phyloP scores from a whole-genome alignment of 2,113 vertebrate genomes.

The Syngnathus floridae region DNA sequence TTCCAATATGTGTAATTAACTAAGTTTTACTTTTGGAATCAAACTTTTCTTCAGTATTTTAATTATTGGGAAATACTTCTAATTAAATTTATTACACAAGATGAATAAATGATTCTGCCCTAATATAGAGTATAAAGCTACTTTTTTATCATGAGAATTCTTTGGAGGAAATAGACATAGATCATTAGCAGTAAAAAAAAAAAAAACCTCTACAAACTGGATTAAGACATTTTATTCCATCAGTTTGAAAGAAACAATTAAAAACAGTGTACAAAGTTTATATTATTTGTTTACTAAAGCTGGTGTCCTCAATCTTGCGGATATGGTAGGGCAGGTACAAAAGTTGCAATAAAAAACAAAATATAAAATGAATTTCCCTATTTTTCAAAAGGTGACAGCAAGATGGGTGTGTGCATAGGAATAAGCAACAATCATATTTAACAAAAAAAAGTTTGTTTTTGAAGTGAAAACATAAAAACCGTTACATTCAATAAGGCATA shows the following conservation, averaged over 20 bases:
- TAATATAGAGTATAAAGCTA: neutral
- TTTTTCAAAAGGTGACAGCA: slow-evolving; percentile 62
- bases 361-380: slow-evolving; percentile 68
- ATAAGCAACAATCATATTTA: slow-evolving; percentile 59
- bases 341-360: slow-evolving; percentile 52
- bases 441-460: slow-evolving; percentile 25
- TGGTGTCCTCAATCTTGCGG: slow-evolving; percentile 66
- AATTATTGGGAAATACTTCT: neutral
- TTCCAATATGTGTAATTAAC: too few relatives aligned
- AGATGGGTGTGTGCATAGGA: slow-evolving; percentile 63
- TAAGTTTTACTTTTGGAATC: neutral
- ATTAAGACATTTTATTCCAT: slow-evolving; percentile 74
- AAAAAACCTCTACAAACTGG: neutral
- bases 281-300: slow-evolving; percentile 76
- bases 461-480: slow-evolving; percentile 60
- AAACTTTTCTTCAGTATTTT: neutral
- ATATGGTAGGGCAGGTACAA: slow-evolving; percentile 62
- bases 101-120: neutral
- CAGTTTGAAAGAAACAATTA: slow-evolving; percentile 66
- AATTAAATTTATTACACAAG: neutral
- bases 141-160: neutral
- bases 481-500: slow-evolving; percentile 73
- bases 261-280: slow-evolving; percentile 74
- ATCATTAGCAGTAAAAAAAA: slow-evolving; percentile 15
- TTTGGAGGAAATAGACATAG: too few relatives aligned